These are phyloP conservation scores for Lamellibrachia luymesi DNA, from an alignment of 1,140 invertebrate genomes.

Conservation along the genomic window DNA sequence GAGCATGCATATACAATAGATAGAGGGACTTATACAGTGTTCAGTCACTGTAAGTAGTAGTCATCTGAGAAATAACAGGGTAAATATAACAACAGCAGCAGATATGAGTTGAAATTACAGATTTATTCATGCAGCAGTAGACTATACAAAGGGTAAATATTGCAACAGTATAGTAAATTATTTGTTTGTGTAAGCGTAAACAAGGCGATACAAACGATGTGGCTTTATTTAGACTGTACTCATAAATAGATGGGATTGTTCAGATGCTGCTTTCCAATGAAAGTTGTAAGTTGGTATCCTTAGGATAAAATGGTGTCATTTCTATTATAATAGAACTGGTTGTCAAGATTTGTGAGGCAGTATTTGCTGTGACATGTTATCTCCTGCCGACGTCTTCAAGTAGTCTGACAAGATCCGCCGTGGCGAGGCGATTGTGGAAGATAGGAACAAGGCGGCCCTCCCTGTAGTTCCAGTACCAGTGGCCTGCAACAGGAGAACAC, in stretches of 20 bases:
- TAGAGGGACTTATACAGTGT: neutral
- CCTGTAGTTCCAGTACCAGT: neutral
- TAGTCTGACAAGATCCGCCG: constrained; percentile 9
- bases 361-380: neutral
- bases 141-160: neutral
- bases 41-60: too few species aligned
- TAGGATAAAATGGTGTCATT: too few species aligned
- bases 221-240: neutral
- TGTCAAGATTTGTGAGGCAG: too few species aligned
- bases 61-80: neutral
- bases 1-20: too few species aligned
- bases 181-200: neutral
- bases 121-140: neutral
- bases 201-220: too few species aligned
- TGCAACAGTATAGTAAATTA: neutral
- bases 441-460: neutral
- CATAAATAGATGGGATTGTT: neutral
- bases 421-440: neutral
- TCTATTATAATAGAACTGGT: too few species aligned
- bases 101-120: neutral
- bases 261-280: too few species aligned
- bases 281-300: too few species aligned
- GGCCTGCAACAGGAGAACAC: neutral
- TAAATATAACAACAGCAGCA: neutral
- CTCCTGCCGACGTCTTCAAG: neutral